Percentiles rank a stretch among this genome's conserved stretches.
Conservation (phyloP, 2,888 invertebrate species). For the Meganola albula region DNA sequence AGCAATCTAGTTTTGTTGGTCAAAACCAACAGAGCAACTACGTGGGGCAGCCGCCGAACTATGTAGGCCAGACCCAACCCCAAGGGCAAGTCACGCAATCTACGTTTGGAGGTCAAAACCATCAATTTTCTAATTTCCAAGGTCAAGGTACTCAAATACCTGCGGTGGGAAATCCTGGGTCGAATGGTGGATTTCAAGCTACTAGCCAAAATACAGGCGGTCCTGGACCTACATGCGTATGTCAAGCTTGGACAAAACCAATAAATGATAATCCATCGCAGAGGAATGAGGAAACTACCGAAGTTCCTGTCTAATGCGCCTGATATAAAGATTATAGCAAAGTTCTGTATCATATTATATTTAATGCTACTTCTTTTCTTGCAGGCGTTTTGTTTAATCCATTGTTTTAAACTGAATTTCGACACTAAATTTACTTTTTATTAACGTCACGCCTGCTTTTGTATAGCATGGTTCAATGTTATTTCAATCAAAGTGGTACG, state of each 20-base stretch:
- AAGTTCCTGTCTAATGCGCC: slow-evolving; percentile 19
- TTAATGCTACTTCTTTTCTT: no score
- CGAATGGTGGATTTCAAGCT: slow-evolving; percentile 37
- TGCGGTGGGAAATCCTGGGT: slow-evolving; percentile 8
- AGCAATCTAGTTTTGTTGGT: slow-evolving; percentile 7
- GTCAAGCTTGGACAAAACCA: slow-evolving; percentile 65
- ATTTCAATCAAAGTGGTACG: no score
- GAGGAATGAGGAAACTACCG: slow-evolving; percentile 30
- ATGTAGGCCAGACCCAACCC: slow-evolving; percentile 9
- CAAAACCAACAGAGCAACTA: slow-evolving; percentile 8
- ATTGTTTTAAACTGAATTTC: no score
- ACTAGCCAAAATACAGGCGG: slow-evolving; percentile 36
- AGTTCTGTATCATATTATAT: no score
- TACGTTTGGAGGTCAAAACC: slow-evolving; percentile 22
- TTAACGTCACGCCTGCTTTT: no score
- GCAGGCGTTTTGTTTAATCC: slow-evolving; percentile 23
- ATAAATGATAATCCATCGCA: slow-evolving; percentile 20
- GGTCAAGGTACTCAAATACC: slow-evolving; percentile 10
- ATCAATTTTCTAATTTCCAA: slow-evolving; percentile 20
- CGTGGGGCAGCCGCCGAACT: slow-evolving; percentile 15
- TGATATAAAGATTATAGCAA: slow-evolving; percentile 13
- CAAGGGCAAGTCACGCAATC: slow-evolving; percentile 16
- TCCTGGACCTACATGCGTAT: slow-evolving; percentile 58
- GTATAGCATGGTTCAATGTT: no score
- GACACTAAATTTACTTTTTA: no score